A percentile compares a stretch with the other conserved stretches of the same genome.
Evolutionary conservation across 2,113 vertebrate species (phyloP).

Genomic region (Phaetusa simplex): DNA sequence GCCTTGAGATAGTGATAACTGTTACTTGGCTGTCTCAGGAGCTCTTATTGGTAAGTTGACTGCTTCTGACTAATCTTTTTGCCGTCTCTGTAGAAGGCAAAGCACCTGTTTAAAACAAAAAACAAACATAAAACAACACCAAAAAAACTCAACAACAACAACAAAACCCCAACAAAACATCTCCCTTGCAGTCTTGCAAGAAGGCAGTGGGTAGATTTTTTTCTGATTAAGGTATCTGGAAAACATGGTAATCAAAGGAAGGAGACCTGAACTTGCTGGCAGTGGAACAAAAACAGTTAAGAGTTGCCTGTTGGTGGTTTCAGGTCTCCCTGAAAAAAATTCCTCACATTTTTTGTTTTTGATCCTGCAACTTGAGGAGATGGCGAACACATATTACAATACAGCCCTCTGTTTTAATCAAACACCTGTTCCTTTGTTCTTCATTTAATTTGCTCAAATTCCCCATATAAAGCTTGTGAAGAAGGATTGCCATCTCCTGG

Average conservation of each 20-base stretch:
- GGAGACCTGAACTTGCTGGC: neutral
- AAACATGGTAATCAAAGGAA: neutral
- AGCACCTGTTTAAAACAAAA: neutral
- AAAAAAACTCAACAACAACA: neutral
- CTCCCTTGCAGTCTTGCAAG: neutral
- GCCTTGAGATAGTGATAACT: neutral
- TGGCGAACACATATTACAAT: neutral
- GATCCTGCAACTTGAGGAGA: neutral
- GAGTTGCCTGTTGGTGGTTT: neutral
- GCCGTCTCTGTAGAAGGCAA: neutral
- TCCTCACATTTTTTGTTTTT: slow-evolving; percentile 7
- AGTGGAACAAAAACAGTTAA: neutral
- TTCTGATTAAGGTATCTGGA: neutral
- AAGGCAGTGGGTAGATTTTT: neutral
- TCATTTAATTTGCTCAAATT: neutral
- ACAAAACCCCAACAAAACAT: neutral
- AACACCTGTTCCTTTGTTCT: slow-evolving; percentile 58
- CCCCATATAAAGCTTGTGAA: slow-evolving; percentile 9
- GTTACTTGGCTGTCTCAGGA: neutral
- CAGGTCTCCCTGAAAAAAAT: slow-evolving; percentile 8
- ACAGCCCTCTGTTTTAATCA: slow-evolving; percentile 22
- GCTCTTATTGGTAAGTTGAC: neutral
- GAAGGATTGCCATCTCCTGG: slow-evolving; percentile 64
- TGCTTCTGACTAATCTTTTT: neutral
- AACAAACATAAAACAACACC: too few relatives aligned